These are phyloP conservation scores for Rallus crepitans DNA, from an alignment of 2,797 vertebrate species.

Conservation along the genomic window DNA sequence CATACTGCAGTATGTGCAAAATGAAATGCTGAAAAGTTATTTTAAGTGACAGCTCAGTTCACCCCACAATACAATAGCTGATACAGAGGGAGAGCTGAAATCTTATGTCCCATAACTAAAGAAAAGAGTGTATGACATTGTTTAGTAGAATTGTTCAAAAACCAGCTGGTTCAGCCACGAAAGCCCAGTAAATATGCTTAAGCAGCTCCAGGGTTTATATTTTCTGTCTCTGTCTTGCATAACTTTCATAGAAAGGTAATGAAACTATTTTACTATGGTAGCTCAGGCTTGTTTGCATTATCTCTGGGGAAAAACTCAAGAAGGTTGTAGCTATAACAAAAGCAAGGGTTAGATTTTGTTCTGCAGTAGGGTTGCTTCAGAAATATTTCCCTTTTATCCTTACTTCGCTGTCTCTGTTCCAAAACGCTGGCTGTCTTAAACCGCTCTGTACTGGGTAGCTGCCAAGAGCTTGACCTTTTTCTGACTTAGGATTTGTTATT, in stretches of 20 bases:
- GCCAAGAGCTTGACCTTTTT: not conserved
- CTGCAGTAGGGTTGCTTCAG: not conserved
- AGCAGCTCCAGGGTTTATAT: not conserved
- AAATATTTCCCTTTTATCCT: not conserved
- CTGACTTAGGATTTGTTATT: not conserved
- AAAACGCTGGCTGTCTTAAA: not conserved
- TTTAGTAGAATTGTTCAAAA: not conserved
- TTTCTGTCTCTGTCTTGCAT: not conserved
- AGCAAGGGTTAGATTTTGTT: not conserved
- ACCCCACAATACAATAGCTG: not conserved
- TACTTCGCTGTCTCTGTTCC: not conserved
- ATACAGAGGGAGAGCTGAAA: not conserved
- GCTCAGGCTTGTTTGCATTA: not conserved
- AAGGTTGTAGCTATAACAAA: not conserved
- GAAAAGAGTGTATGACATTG: rapidly evolving
- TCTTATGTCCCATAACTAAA: not conserved
- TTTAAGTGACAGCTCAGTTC: not conserved
- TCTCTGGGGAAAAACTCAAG: not conserved
- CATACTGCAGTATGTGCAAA: not conserved
- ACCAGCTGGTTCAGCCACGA: not conserved
- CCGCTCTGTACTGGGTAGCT: not conserved
- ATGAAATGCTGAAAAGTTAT: not conserved
- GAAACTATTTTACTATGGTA: not conserved
- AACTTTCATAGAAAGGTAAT: not conserved
- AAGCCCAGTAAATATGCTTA: not conserved